Conservation (phyloP, 2,113 vertebrate species). For the Hystrix brachyura region DNA sequence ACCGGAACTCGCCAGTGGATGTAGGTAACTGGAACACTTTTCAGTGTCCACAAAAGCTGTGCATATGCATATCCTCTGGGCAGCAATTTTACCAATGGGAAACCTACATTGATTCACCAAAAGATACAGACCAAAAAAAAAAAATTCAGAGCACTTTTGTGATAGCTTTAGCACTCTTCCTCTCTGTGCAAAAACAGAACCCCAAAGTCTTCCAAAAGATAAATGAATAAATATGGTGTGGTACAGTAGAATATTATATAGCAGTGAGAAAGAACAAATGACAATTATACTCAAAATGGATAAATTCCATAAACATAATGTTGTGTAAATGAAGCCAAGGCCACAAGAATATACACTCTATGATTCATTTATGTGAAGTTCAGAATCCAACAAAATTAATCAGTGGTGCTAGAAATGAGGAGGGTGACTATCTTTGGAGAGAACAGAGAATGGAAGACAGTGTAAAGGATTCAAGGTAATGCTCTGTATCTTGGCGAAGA, state of each 20-base stretch:
- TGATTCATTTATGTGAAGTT: not conserved
- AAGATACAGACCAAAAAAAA: not conserved
- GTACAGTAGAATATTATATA: not conserved
- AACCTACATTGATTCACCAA: not conserved
- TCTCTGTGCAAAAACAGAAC: not conserved
- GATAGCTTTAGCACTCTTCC: not conserved
- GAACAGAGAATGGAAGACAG: not conserved
- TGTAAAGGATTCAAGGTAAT: not conserved
- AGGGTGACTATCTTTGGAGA: rapidly evolving
- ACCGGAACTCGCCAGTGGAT: too few relatives aligned
- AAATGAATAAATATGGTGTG: not conserved
- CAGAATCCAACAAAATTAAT: not conserved
- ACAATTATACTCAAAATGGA: not conserved
- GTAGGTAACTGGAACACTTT: not conserved
- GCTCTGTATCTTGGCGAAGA: not conserved
- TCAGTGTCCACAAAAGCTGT: not conserved
- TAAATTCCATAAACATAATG: not conserved
- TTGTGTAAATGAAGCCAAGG: not conserved
- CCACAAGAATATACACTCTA: not conserved
- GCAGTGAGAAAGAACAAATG: not conserved
- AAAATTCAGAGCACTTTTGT: not conserved
- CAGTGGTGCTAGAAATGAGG: not conserved
- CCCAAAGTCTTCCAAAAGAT: not conserved
- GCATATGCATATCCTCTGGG: not conserved
- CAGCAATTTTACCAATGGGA: not conserved